These are phyloP conservation scores for Sparus aurata DNA, from an alignment of 2,797 vertebrate species.

Conservation along the genomic window DNA sequence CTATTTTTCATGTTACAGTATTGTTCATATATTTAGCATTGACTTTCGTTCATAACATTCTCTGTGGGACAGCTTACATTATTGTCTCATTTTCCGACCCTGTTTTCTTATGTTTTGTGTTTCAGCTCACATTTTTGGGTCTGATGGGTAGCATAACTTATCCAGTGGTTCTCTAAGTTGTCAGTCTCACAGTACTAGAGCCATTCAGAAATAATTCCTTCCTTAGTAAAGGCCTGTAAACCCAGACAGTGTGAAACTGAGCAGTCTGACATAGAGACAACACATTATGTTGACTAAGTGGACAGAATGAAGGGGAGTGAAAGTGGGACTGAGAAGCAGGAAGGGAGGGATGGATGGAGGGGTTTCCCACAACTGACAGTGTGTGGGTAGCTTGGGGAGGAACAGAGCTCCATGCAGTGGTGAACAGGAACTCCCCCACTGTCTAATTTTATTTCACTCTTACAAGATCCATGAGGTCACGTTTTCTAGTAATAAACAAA, in stretches of 20 bases:
- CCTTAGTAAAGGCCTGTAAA: slow-evolving; percentile 16
- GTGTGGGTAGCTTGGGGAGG: slow-evolving; percentile 16
- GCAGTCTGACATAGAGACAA: slow-evolving; percentile 5
- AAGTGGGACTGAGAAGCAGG: slow-evolving; percentile 8
- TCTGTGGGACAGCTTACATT: neutral
- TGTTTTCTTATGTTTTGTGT: neutral
- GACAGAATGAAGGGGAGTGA: slow-evolving; percentile 12
- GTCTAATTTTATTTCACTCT: slow-evolving; percentile 11
- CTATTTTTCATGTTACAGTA: neutral
- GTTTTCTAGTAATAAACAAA: neutral
- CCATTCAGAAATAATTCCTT: slow-evolving; percentile 34
- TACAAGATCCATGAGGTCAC: neutral
- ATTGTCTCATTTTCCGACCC: neutral
- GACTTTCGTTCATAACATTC: neutral
- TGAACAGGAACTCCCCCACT: slow-evolving; percentile 31
- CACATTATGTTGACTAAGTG: neutral
- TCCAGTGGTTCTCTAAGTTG: neutral
- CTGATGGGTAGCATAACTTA: neutral
- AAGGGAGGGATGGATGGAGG: slow-evolving; percentile 25
- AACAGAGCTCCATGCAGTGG: slow-evolving; percentile 13
- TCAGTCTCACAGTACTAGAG: neutral
- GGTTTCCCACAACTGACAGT: slow-evolving; percentile 43
- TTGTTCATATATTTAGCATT: neutral
- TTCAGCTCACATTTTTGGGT: neutral
- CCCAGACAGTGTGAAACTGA: neutral